A percentile compares a stretch with the other conserved stretches of the same genome.
Conservation (phyloP, 2,797 vertebrate species). For the Schizopygopsis pylzovi region DNA sequence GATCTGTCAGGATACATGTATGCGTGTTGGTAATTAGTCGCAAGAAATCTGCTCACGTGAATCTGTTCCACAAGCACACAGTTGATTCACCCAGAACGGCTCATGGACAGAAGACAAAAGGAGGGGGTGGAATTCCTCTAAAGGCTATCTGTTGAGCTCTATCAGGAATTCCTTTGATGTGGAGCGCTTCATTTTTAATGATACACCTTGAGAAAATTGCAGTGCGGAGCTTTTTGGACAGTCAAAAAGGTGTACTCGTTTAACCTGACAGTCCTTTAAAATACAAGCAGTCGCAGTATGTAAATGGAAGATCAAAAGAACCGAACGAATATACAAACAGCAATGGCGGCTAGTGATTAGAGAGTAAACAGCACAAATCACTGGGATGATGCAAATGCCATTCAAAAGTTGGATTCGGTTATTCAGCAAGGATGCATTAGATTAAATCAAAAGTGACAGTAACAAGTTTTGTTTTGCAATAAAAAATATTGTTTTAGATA, state of each 20-base stretch:
- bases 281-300: slow-evolving; percentile 1
- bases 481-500: not conserved
- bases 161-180: slow-evolving; percentile 53
- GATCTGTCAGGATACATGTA: slow-evolving; percentile 39
- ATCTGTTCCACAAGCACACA: slow-evolving; percentile 37
- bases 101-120: slow-evolving; percentile 36
- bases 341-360: not conserved
- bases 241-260: slow-evolving; percentile 29
- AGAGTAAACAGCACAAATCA: not conserved
- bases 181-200: slow-evolving; percentile 54
- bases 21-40: slow-evolving; percentile 40
- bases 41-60: slow-evolving; percentile 43
- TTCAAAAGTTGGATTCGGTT: not conserved
- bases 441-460: not conserved
- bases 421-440: not conserved
- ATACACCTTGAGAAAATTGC: slow-evolving; percentile 47
- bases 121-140: slow-evolving; percentile 17
- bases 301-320: slow-evolving; percentile 10
- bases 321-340: not conserved
- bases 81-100: slow-evolving; percentile 29
- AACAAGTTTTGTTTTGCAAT: not conserved
- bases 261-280: slow-evolving; percentile 12
- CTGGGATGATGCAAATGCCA: not conserved
- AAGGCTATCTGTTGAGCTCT: slow-evolving; percentile 6
- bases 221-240: slow-evolving; percentile 12